phyloP scores from a whole-genome alignment of 2,797 vertebrate genomes.

The Lates japonicus region DNA sequence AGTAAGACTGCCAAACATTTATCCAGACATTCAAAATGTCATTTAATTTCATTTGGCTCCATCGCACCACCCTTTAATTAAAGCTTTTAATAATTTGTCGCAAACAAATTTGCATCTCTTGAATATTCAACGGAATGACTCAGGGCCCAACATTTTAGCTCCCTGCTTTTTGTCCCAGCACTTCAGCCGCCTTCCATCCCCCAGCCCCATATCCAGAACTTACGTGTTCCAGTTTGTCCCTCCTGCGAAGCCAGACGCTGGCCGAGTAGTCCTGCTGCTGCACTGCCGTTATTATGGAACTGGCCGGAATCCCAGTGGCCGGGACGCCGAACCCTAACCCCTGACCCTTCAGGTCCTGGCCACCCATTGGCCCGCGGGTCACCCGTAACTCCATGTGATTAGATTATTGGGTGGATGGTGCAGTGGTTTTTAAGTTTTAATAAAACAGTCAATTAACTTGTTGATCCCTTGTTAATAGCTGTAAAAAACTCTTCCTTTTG shows the following conservation, averaged over 20 bases:
- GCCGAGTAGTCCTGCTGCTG: slow-evolving; percentile 96
- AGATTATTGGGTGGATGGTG: background rate
- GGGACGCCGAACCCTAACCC: slow-evolving; percentile 76
- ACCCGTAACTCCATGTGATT: slow-evolving; percentile 72
- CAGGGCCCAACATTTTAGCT: background rate
- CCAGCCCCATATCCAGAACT: slow-evolving; percentile 70
- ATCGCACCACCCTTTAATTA: background rate
- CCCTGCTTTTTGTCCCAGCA: background rate
- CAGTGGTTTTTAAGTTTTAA: background rate
- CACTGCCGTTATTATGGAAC: slow-evolving; percentile 89
- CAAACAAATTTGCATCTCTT: slow-evolving; percentile 1
- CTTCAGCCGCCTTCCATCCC: background rate
- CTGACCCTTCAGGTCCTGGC: slow-evolving; percentile 88
- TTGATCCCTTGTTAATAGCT: slow-evolving; percentile 13
- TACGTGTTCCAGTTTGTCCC: slow-evolving; percentile 95
- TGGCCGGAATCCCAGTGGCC: slow-evolving; percentile 79
- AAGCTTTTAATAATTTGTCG: background rate
- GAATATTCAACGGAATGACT: background rate
- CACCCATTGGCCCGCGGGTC: slow-evolving; percentile 71
- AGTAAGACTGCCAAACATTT: background rate
- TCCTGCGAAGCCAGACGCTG: slow-evolving; percentile 94
- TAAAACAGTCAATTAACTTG: slow-evolving; percentile 12
- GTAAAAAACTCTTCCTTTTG: slow-evolving; percentile 3
- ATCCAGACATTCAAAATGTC: background rate
- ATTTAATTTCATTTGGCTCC: background rate